These are phyloP conservation scores for Vulpes ferrilata DNA, from an alignment of 2,113 vertebrate species.

Conservation along the genomic window DNA sequence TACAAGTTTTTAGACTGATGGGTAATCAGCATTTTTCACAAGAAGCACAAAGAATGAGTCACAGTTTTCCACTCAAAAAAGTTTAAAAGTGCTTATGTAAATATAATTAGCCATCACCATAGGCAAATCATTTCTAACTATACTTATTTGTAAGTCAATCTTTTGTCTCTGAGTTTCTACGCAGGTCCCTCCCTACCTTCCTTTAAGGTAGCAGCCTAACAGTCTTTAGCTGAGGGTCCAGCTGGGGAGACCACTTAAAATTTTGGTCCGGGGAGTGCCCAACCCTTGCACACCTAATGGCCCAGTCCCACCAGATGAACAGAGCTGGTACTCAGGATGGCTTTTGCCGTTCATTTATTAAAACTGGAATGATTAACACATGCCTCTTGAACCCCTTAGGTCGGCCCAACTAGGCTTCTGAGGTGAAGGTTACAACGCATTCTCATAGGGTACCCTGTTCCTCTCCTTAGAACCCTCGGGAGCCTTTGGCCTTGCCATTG, in stretches of 20 bases:
- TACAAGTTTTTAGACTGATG: slow-evolving; percentile 80
- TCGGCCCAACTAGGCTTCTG: background rate
- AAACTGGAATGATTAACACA: background rate
- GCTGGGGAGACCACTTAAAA: slow-evolving; percentile 80
- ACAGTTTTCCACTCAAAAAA: slow-evolving; percentile 85
- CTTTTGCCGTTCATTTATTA: background rate
- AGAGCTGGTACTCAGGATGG: background rate
- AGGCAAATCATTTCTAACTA: slow-evolving; percentile 84
- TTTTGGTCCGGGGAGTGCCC: slow-evolving; percentile 65
- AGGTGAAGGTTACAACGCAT: background rate
- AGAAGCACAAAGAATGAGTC: slow-evolving; percentile 85
- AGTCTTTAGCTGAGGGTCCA: slow-evolving; percentile 82
- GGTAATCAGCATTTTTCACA: slow-evolving; percentile 87
- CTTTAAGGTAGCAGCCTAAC: slow-evolving; percentile 81
- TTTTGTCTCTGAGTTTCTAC: slow-evolving; percentile 80
- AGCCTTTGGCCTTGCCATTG: background rate
- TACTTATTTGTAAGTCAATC: slow-evolving; percentile 84
- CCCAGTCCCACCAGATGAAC: slow-evolving; percentile 59
- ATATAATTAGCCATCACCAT: slow-evolving; percentile 86
- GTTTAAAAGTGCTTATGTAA: slow-evolving; percentile 88
- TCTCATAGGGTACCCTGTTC: background rate
- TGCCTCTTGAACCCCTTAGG: background rate
- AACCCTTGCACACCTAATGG: slow-evolving; percentile 54
- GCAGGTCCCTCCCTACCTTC: slow-evolving; percentile 74
- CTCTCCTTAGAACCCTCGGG: background rate